Conservation (phyloP, 23 tunicate genomes). For the Clavelina lepadiformis region DNA sequence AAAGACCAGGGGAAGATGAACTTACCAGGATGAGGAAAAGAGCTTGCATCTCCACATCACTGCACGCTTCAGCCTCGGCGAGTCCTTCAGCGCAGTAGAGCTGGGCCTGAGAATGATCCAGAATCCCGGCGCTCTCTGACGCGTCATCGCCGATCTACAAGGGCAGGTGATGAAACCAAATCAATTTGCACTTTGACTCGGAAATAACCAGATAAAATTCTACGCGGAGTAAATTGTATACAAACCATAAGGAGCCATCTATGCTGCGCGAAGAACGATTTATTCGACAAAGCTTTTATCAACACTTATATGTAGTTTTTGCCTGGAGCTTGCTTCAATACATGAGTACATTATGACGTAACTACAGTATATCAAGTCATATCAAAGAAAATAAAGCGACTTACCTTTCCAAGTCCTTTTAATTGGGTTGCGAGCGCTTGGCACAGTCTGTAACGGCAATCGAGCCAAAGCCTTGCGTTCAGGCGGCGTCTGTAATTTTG, state of each 20-base stretch:
- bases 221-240: too few species aligned
- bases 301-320: too few species aligned
- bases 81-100: slow-evolving; percentile 89
- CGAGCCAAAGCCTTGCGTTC: slow-evolving; percentile 76
- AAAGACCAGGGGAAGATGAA: too few species aligned
- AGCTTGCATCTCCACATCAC: slow-evolving; percentile 92
- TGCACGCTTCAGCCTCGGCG: slow-evolving; percentile 84
- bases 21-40: slow-evolving; percentile 51
- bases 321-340: too few species aligned
- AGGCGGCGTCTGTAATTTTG: slow-evolving; percentile 51
- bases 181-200: too few species aligned
- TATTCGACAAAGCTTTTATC: too few species aligned
- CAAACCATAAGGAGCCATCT: too few species aligned
- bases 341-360: too few species aligned
- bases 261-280: too few species aligned
- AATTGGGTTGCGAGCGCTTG: slow-evolving; percentile 59
- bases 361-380: too few species aligned
- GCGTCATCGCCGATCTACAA: slow-evolving; percentile 17
- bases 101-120: slow-evolving; percentile 54
- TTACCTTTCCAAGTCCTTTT: slow-evolving; percentile 73
- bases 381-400: background rate
- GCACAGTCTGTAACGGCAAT: slow-evolving; percentile 50
- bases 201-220: too few species aligned
- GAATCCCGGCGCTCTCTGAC: slow-evolving; percentile 24
- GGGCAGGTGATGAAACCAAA: background rate